These are phyloP conservation scores for Stichopus horrens DNA, from an alignment of 53 echinoderm and acorn worm genomes.

Conservation along the genomic window DNA sequence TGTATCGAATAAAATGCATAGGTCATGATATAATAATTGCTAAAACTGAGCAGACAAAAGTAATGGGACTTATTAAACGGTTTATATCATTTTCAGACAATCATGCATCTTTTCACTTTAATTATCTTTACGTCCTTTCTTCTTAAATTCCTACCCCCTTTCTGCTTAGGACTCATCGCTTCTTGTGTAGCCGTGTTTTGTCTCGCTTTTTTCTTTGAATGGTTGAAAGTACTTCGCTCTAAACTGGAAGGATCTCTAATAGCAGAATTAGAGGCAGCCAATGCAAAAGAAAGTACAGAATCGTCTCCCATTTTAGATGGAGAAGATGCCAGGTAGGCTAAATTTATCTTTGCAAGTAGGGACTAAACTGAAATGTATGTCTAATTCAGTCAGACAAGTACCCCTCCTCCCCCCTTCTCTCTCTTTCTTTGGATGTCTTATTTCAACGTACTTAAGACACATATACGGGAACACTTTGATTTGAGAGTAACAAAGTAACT, in stretches of 20 bases:
- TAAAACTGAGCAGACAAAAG: background rate
- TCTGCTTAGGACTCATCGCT: conserved; percentile 51
- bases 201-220: conserved; percentile 75
- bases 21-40: background rate
- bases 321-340: background rate
- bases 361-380: too few species aligned
- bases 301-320: conserved; percentile 11
- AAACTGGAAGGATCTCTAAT: background rate
- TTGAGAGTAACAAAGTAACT: too few species aligned
- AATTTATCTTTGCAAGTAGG: too few species aligned
- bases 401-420: too few species aligned
- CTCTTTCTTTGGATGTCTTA: too few species aligned
- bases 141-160: background rate
- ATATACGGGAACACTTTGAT: too few species aligned
- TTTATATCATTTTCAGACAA: background rate
- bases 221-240: conserved; percentile 62
- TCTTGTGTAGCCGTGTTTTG: conserved; percentile 71
- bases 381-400: too few species aligned
- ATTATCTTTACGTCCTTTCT: background rate
- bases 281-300: conserved; percentile 9
- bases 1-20: too few species aligned
- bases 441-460: too few species aligned
- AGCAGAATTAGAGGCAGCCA: background rate
- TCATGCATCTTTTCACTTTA: background rate
- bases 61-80: background rate